phyloP scores from a whole-genome alignment of 92 coral and sea anemone species.

The Pocillopora grandis region DNA sequence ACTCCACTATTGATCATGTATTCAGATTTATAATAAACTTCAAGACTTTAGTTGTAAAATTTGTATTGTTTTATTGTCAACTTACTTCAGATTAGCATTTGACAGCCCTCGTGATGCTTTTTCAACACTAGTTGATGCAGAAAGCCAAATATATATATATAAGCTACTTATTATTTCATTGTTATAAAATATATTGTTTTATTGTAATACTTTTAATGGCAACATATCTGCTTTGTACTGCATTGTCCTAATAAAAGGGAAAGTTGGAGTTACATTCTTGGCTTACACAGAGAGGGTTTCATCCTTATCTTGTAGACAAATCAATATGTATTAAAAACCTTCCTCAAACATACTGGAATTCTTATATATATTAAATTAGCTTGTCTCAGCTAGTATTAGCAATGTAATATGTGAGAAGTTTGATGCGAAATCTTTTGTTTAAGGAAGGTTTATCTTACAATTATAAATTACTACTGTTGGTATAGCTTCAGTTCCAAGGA shows the following conservation, averaged over 20 bases:
- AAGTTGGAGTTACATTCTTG: too few relatives aligned
- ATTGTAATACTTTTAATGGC: neutral
- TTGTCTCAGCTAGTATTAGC: too few relatives aligned
- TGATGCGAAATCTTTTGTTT: too few relatives aligned
- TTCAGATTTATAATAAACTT: constrained; percentile 1
- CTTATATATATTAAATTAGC: too few relatives aligned
- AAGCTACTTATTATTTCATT: neutral
- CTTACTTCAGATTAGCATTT: neutral
- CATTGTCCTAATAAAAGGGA: too few relatives aligned
- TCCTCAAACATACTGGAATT: too few relatives aligned
- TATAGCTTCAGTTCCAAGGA: neutral
- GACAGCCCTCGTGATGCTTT: neutral
- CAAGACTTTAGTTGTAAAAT: constrained; percentile 8
- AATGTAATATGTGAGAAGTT: too few relatives aligned
- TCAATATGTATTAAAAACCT: too few relatives aligned
- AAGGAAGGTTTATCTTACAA: neutral
- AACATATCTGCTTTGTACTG: too few relatives aligned
- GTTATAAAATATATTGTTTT: neutral
- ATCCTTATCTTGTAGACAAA: too few relatives aligned
- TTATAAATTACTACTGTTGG: neutral
- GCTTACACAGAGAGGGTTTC: too few relatives aligned
- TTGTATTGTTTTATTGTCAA: neutral
- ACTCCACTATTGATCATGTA: neutral
- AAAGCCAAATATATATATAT: too few relatives aligned
- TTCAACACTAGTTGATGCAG: neutral